A percentile compares a stretch with the other conserved stretches of the same genome.
phyloP scores from a whole-genome alignment of 2,113 vertebrate species.

The Cyprinodon variegatus region DNA sequence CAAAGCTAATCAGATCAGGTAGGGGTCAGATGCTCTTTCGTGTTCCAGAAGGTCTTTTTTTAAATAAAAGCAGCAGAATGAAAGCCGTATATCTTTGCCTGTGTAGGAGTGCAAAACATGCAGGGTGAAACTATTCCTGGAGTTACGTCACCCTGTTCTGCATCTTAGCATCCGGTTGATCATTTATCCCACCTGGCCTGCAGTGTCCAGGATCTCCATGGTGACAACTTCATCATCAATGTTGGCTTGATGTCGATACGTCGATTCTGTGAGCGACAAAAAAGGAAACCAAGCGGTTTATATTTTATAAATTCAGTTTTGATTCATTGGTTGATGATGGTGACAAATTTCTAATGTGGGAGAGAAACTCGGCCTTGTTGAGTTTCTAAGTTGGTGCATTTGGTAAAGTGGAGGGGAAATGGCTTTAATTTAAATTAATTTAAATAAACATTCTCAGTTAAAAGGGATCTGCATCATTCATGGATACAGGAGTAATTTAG shows the following conservation, averaged over 20 bases:
- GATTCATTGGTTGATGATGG: not conserved
- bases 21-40: not conserved
- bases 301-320: not conserved
- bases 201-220: constrained; percentile 98
- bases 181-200: constrained; percentile 88
- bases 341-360: not conserved
- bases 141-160: not conserved
- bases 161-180: not conserved
- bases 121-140: not conserved
- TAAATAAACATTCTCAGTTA: no score
- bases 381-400: not conserved
- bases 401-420: not conserved
- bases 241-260: constrained; percentile 94
- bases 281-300: constrained; percentile 1
- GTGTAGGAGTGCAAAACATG: not conserved
- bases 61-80: no score
- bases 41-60: not conserved
- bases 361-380: not conserved
- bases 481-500: no score
- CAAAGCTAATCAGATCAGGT: not conserved
- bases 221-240: constrained; percentile 95
- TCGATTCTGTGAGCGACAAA: constrained; percentile 85
- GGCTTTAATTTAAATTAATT: no score
- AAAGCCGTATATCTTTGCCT: not conserved
- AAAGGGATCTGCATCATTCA: no score